Evolutionary conservation across 2,797 vertebrate species (phyloP).

Genomic region (Steatocranus sp.): DNA sequence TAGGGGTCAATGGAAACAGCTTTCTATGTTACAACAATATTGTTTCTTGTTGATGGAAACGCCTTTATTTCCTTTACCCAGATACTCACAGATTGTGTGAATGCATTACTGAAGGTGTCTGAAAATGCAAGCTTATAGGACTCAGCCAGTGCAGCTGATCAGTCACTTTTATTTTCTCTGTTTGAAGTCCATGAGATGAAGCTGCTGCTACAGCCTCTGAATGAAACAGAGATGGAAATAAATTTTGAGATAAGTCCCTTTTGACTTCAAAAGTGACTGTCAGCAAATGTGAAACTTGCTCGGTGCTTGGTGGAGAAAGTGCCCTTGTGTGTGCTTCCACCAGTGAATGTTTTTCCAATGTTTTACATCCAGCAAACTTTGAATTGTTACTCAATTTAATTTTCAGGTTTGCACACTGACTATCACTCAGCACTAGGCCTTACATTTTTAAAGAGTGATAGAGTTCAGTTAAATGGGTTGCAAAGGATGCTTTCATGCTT

Average conservation of each 20-base stretch:
- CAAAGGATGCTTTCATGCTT: background rate
- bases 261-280: background rate
- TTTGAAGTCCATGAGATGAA: background rate
- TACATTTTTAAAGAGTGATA: background rate
- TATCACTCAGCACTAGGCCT: background rate
- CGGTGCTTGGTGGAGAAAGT: background rate
- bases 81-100: background rate
- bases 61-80: background rate
- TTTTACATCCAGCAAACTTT: background rate
- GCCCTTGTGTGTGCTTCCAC: background rate
- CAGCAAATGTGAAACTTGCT: background rate
- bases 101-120: background rate
- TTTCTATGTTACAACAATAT: background rate
- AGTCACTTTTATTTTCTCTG: background rate
- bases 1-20: constrained; percentile 17
- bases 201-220: background rate
- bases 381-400: background rate
- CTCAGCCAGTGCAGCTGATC: background rate
- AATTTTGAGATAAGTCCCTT: background rate
- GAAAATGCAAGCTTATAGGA: background rate
- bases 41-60: background rate
- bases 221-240: background rate
- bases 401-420: background rate
- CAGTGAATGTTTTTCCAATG: background rate
- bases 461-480: background rate